phyloP scores from a whole-genome alignment of 37 sponge, comb jelly and placozoan species.

The Axinella damicornis region DNA sequence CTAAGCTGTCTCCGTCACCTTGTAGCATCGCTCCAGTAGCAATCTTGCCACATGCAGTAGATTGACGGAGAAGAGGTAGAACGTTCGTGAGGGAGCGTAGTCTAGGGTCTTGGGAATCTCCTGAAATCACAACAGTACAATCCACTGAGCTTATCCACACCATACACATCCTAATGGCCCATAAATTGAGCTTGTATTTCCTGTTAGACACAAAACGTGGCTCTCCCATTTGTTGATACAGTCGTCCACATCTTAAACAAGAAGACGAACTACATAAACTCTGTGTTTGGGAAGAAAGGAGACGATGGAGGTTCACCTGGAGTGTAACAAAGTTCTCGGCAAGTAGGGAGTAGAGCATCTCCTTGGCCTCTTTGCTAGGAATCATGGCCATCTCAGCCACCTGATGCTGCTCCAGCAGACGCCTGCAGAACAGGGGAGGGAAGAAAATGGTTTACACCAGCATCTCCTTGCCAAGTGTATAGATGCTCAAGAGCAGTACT shows the following conservation, averaged over 20 bases:
- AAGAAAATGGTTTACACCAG: no score
- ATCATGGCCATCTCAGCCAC: slow-evolving; percentile 93
- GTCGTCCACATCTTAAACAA: no score
- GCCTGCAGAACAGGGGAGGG: slow-evolving; percentile 39
- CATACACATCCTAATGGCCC: not conserved
- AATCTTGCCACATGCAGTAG: slow-evolving; percentile 71
- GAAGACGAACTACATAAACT: no score
- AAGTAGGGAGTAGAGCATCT: slow-evolving; percentile 89
- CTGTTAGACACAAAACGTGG: no score
- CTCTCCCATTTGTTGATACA: no score
- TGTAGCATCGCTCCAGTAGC: slow-evolving; percentile 83
- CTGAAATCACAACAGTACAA: slow-evolving; percentile 22
- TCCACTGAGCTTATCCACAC: not conserved
- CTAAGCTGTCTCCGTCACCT: slow-evolving; percentile 17
- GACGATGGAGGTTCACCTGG: slow-evolving; percentile 48
- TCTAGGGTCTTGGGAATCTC: slow-evolving; percentile 90
- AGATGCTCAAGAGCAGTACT: no score
- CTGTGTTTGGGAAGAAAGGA: no score
- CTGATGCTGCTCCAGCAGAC: slow-evolving; percentile 87
- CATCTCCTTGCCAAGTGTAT: no score
- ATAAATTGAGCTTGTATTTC: no score
- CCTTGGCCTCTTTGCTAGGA: slow-evolving; percentile 92
- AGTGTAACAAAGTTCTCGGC: slow-evolving; percentile 87
- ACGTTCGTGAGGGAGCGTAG: slow-evolving; percentile 90
- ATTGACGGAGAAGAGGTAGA: slow-evolving; percentile 91